phyloP scores from a whole-genome alignment of 2,113 vertebrate species.

The Cyprinus carpio region DNA sequence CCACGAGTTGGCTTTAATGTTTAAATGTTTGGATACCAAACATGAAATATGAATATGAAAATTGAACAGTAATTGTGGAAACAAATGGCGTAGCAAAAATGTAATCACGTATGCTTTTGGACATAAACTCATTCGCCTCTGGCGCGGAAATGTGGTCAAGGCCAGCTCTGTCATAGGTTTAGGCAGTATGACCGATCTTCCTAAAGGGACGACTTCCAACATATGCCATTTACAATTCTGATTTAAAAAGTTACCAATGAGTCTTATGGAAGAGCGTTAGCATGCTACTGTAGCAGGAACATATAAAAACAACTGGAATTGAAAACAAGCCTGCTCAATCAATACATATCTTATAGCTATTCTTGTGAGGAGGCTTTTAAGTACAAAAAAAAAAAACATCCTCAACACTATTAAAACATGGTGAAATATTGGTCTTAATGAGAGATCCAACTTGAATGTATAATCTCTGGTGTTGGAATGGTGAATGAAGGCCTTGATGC shows the following conservation, averaged over 20 bases:
- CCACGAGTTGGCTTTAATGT: constrained; percentile 71
- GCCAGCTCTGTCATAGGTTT: neutral
- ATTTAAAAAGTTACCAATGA: neutral
- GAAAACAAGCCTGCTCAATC: constrained; percentile 26
- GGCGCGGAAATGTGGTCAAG: neutral
- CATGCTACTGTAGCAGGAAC: constrained; percentile 20
- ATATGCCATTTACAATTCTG: constrained; percentile 26
- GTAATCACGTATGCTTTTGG: constrained; percentile 29
- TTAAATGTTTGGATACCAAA: constrained; percentile 72
- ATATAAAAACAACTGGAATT: constrained; percentile 5
- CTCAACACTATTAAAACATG: constrained; percentile 1
- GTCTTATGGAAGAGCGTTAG: neutral
- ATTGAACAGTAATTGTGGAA: constrained; percentile 63
- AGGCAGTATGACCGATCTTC: neutral
- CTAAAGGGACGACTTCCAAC: constrained; percentile 13
- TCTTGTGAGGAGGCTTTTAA: constrained; percentile 24
- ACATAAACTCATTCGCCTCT: neutral
- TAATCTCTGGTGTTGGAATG: neutral
- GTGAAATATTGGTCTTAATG: constrained; percentile 24
- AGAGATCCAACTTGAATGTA: neutral
- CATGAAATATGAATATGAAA: too few relatives aligned
- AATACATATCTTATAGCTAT: constrained; percentile 33
- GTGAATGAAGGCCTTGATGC: constrained; percentile 20
- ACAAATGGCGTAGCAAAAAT: constrained; percentile 37
- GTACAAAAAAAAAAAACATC: neutral